Percentiles rank a stretch among this genome's conserved stretches.
Evolutionary conservation across 2,113 vertebrate species (phyloP).

Genomic region (Coryphaenoides rupestris): DNA sequence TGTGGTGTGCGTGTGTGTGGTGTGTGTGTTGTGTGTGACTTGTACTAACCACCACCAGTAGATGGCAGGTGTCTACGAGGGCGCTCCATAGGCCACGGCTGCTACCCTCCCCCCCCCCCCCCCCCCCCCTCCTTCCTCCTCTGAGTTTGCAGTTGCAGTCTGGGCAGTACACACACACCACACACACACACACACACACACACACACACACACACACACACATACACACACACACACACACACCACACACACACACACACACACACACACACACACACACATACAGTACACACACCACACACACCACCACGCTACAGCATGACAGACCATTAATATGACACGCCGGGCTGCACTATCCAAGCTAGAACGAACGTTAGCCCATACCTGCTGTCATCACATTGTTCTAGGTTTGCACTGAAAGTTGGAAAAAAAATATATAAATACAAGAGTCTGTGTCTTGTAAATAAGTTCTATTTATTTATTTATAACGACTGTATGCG

Average conservation of each 20-base stretch:
- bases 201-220: slow-evolving; percentile 8
- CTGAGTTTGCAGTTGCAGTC: slow-evolving; percentile 10
- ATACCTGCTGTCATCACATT: too few species aligned
- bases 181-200: background rate
- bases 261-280: too few species aligned
- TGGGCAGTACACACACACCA: slow-evolving; percentile 6
- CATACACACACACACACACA: background rate
- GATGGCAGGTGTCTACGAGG: slow-evolving; percentile 33
- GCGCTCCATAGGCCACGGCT: slow-evolving; percentile 45
- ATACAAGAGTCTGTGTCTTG: too few species aligned
- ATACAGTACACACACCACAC: background rate
- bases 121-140: too few species aligned
- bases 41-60: slow-evolving; percentile 18
- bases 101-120: slow-evolving; percentile 42
- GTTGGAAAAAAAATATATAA: too few species aligned
- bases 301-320: too few species aligned
- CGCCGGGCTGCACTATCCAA: too few species aligned
- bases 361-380: too few species aligned
- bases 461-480: too few species aligned
- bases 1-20: slow-evolving; percentile 3
- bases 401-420: too few species aligned
- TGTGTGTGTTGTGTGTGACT: slow-evolving; percentile 30
- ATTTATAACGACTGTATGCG: too few species aligned
- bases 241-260: background rate
- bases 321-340: too few species aligned